These are phyloP conservation scores for Lottia scabra DNA, from an alignment of 2,888 invertebrate genomes.

Conservation along the genomic window DNA sequence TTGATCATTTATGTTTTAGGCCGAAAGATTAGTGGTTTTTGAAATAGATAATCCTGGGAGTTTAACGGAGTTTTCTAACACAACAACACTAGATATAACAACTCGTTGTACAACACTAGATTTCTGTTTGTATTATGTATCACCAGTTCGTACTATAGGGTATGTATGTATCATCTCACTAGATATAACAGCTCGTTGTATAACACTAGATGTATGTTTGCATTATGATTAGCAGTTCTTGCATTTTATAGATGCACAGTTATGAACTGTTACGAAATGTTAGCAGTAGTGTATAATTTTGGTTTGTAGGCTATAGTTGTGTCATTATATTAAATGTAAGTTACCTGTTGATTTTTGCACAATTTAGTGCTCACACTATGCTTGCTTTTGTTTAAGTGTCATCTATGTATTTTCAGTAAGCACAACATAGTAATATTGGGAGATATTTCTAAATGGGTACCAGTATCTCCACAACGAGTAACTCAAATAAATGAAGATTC, in stretches of 20 bases:
- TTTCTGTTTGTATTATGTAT: constrained; percentile 9
- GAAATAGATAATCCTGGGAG: not conserved
- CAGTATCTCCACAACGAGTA: constrained; percentile 53
- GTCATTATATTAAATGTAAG: no score
- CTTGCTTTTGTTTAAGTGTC: no score
- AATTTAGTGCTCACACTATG: no score
- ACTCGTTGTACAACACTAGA: constrained; percentile 6
- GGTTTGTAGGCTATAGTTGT: no score
- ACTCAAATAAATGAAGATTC: constrained; percentile 31
- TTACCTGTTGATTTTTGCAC: no score
- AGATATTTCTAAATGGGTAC: constrained; percentile 54
- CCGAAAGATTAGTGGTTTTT: not conserved
- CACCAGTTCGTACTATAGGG: not conserved
- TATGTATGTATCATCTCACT: no score
- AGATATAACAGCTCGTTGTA: no score
- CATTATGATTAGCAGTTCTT: not conserved
- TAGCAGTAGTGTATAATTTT: no score
- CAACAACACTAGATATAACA: not conserved
- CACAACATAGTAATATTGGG: constrained; percentile 37
- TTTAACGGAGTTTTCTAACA: constrained; percentile 1
- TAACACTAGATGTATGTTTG: no score
- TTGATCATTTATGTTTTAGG: no score
- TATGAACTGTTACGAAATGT: no score
- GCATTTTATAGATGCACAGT: no score
- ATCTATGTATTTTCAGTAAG: not conserved